phyloP scores from a whole-genome alignment of 1,140 invertebrate genomes.

The Neomicropteryx cornuta region DNA sequence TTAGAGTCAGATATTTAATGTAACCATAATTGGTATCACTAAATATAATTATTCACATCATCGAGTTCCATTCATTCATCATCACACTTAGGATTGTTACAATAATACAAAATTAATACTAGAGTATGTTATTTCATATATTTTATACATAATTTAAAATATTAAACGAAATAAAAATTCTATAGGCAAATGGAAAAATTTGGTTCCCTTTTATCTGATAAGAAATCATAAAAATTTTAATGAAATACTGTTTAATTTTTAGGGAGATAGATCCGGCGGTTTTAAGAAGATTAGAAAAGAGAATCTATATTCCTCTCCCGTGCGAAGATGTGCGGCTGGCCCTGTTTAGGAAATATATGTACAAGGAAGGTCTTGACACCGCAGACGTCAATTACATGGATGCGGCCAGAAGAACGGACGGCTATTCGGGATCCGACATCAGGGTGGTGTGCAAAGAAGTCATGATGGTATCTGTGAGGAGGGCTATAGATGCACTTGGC shows the following conservation, averaged over 20 bases:
- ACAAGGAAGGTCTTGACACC: conserved; percentile 23
- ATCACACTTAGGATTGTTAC: no score
- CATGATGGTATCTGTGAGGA: conserved; percentile 44
- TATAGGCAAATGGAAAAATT: no score
- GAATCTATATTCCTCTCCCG: conserved; percentile 72
- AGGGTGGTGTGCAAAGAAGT: conserved; percentile 82
- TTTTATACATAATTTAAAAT: no score
- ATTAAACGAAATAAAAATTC: no score
- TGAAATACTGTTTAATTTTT: conserved; percentile 10
- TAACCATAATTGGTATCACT: no score
- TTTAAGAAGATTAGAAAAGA: conserved; percentile 78
- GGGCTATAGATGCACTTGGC: conserved; percentile 14
- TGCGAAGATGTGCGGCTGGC: conserved; percentile 46
- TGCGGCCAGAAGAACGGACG: conserved; percentile 52
- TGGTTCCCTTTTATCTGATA: no score
- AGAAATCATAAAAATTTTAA: no score
- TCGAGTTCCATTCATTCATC: no score
- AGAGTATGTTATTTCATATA: no score
- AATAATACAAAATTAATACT: no score
- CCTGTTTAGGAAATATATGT: conserved; percentile 53
- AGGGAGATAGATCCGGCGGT: conserved; percentile 86
- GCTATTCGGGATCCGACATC: conserved; percentile 85
- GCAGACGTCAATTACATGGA: conserved; percentile 34
- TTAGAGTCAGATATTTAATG: no score
- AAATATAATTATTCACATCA: no score